Evolutionary conservation across 2,113 vertebrate genomes (phyloP).

Genomic region (Caranx ignobilis): DNA sequence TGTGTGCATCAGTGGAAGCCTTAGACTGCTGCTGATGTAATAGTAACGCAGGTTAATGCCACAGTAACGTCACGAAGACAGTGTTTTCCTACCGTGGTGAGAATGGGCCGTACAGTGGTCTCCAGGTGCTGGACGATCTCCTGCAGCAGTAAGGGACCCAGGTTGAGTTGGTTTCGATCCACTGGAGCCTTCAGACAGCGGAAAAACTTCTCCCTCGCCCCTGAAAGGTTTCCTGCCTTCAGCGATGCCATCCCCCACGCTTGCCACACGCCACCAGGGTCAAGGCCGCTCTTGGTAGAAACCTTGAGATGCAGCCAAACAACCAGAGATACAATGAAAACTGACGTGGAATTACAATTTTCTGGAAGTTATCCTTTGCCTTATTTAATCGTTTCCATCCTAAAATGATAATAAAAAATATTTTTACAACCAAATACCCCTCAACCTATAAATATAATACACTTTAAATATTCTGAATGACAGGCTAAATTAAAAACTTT

Average conservation of each 20-base stretch:
- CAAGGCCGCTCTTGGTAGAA: conserved; percentile 95
- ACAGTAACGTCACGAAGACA: neutral
- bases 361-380: neutral
- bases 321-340: neutral
- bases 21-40: no score
- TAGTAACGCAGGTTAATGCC: no score
- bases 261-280: conserved; percentile 94
- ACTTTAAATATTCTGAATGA: no score
- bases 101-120: conserved; percentile 84
- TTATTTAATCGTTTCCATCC: neutral
- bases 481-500: no score
- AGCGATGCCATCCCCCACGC: conserved; percentile 97
- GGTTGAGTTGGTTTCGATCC: conserved; percentile 92
- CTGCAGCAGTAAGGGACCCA: conserved; percentile 89
- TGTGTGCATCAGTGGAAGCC: neutral
- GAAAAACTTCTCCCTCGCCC: conserved; percentile 92
- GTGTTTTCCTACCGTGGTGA: conserved; percentile 79
- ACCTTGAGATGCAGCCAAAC: conserved; percentile 82
- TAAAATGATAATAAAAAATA: neutral
- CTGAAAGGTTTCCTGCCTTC: conserved; percentile 90
- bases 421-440: no score
- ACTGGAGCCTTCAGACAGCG: conserved; percentile 92
- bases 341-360: neutral
- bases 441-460: no score
- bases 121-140: conserved; percentile 95